phyloP scores from a whole-genome alignment of 2,113 vertebrate species.

The Semicossyphus pulcher region DNA sequence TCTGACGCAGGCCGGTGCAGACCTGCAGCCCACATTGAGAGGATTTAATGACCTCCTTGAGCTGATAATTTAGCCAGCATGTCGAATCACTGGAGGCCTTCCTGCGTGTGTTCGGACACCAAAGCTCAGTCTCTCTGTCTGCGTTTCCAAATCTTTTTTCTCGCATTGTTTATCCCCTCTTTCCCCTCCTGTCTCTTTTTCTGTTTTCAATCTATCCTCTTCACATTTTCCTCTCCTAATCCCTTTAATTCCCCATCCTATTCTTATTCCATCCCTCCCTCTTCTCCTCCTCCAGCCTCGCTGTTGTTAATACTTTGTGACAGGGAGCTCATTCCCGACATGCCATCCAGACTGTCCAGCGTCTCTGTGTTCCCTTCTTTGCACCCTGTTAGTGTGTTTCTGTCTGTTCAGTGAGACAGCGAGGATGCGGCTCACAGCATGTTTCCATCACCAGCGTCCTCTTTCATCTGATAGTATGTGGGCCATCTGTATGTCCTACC shows the following conservation, averaged over 20 bases:
- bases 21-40: conserved; percentile 58
- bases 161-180: conserved; percentile 2
- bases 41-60: conserved; percentile 61
- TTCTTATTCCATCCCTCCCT: conserved; percentile 46
- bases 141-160: conserved; percentile 12
- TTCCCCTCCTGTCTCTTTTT: neutral
- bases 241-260: conserved; percentile 39
- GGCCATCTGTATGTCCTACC: conserved; percentile 14
- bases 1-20: conserved; percentile 43
- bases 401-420: conserved; percentile 34
- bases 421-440: conserved; percentile 40
- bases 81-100: conserved; percentile 62
- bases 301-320: conserved; percentile 56
- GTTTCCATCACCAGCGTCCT: conserved; percentile 33
- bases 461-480: conserved; percentile 40
- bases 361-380: conserved; percentile 46
- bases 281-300: conserved; percentile 23
- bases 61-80: conserved; percentile 64
- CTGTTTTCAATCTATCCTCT: conserved; percentile 39
- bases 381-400: conserved; percentile 40
- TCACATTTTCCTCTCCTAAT: conserved; percentile 29
- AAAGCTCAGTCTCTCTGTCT: conserved; percentile 18
- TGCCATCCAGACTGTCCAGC: conserved; percentile 53
- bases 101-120: conserved; percentile 42
- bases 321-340: conserved; percentile 64